Conservation (phyloP, 2,797 vertebrate species). For the Crocidura indochinensis region DNA sequence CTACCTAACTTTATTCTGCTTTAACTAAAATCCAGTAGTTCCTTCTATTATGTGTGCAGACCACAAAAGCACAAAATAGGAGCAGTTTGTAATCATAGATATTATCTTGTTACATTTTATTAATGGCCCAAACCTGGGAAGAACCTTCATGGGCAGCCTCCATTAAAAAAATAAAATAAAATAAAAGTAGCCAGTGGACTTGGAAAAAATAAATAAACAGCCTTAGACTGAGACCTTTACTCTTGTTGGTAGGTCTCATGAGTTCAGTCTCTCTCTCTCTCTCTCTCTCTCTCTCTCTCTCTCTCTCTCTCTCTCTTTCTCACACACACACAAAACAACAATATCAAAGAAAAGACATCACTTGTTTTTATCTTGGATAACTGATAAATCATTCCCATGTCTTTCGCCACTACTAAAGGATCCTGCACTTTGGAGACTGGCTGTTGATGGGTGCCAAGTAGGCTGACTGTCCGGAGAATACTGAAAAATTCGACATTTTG, state of each 20-base stretch:
- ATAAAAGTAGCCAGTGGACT: too few species aligned
- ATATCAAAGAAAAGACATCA: constrained; percentile 33
- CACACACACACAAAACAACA: too few species aligned
- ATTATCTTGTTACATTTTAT: constrained; percentile 8
- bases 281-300: too few species aligned
- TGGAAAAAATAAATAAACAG: too few species aligned
- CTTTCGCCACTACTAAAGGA: neutral
- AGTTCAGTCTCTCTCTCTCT: too few species aligned
- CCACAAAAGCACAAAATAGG: neutral
- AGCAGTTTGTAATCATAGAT: neutral
- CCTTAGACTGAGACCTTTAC: too few species aligned
- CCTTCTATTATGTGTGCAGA: neutral
- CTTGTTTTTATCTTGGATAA: constrained; percentile 17
- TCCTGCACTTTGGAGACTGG: neutral
- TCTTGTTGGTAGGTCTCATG: too few species aligned
- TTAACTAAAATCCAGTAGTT: neutral
- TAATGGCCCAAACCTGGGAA: constrained; percentile 14
- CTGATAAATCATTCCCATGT: neutral
- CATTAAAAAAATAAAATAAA: neutral
- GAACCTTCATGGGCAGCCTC: neutral
- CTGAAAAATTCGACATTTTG: neutral
- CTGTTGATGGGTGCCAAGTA: neutral
- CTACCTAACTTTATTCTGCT: constrained; percentile 3
- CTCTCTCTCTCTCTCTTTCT: too few species aligned
- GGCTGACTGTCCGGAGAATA: neutral